Conservation (phyloP, 1,140 invertebrate species). For the Drosophila sechellia region DNA sequence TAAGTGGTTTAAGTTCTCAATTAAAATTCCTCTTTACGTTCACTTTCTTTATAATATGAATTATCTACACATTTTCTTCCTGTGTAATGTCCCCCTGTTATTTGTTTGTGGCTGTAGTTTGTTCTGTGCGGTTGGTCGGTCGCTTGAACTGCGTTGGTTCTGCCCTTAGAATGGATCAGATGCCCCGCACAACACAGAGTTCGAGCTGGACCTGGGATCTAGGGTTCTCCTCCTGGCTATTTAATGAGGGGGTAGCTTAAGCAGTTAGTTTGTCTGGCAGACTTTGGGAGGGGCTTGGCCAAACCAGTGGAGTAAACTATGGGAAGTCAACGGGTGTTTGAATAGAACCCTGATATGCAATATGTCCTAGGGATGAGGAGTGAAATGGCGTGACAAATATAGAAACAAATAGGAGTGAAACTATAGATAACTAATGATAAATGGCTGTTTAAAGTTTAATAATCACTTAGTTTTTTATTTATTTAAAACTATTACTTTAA, state of each 20-base stretch:
- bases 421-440: background rate
- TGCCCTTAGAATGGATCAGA: slow-evolving; percentile 35
- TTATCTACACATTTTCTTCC: background rate
- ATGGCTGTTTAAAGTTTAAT: background rate
- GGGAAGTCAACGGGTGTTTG: slow-evolving; percentile 38
- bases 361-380: slow-evolving; percentile 21
- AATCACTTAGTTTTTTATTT: background rate
- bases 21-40: background rate
- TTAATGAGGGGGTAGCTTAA: slow-evolving; percentile 62
- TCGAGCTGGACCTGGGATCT: slow-evolving; percentile 20
- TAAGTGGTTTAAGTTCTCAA: background rate
- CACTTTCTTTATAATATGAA: background rate
- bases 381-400: slow-evolving; percentile 1
- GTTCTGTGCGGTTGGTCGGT: slow-evolving; percentile 59
- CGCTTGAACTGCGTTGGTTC: slow-evolving; percentile 19
- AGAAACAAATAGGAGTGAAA: background rate
- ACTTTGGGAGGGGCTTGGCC: background rate
- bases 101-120: slow-evolving; percentile 43
- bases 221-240: slow-evolving; percentile 27
- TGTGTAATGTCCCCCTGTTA: slow-evolving; percentile 7
- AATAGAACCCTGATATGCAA: slow-evolving; percentile 20
- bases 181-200: slow-evolving; percentile 7
- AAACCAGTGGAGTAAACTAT: slow-evolving; percentile 2
- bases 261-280: slow-evolving; percentile 23
- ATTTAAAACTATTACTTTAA: background rate